Conservation (phyloP, 2,113 vertebrate species). For the Calyptomena viridis region DNA sequence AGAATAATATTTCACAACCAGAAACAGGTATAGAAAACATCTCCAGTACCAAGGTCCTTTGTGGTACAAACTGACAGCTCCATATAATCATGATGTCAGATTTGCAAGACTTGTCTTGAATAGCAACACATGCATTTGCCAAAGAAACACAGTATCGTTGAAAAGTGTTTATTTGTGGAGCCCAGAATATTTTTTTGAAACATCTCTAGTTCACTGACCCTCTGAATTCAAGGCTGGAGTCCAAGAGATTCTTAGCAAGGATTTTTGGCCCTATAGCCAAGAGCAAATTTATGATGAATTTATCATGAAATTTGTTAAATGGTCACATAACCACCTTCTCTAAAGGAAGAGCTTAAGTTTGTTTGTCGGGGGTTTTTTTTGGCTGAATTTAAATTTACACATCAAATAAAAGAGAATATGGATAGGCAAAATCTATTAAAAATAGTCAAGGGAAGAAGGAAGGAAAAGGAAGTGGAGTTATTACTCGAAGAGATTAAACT, state of each 20-base stretch:
- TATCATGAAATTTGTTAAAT: not conserved
- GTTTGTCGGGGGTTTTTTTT: not conserved
- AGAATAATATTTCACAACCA: not conserved
- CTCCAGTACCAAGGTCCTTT: not conserved
- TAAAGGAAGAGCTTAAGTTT: not conserved
- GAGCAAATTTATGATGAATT: not conserved
- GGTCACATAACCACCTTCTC: not conserved
- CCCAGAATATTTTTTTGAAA: not conserved
- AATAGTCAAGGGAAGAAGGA: not conserved
- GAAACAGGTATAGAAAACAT: not conserved
- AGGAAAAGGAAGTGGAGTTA: not conserved
- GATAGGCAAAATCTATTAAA: not conserved
- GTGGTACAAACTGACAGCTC: not conserved
- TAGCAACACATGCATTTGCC: not conserved
- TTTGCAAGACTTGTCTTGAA: not conserved
- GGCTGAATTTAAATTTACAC: not conserved
- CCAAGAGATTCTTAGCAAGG: not conserved
- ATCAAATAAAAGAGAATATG: not conserved
- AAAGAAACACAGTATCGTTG: not conserved
- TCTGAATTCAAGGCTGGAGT: not conserved
- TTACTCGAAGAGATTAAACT: not conserved
- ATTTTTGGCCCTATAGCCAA: not conserved
- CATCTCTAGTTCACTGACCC: not conserved
- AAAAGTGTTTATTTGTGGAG: not conserved
- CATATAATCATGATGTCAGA: not conserved